These are phyloP conservation scores for Drosophila anceps DNA, from an alignment of 2,888 invertebrate species.

Conservation along the genomic window DNA sequence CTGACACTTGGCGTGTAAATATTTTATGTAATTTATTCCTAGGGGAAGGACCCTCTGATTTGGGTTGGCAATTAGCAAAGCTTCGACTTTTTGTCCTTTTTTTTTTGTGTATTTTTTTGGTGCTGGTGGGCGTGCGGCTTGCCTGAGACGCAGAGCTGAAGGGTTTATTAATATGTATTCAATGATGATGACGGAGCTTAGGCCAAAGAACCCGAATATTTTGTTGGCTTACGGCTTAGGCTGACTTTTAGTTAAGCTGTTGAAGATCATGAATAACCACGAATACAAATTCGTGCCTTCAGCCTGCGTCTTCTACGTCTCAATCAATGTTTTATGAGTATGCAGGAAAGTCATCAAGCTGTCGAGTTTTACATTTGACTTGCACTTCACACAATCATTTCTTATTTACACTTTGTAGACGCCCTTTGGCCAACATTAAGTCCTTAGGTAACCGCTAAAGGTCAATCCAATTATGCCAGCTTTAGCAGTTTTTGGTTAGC, in stretches of 20 bases:
- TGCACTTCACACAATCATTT: conserved; percentile 20
- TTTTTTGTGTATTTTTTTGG: conserved; percentile 7
- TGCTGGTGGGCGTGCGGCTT: conserved; percentile 2
- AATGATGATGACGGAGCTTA: conserved; percentile 35
- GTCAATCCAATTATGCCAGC: conserved; percentile 39
- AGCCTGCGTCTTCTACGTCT: not conserved
- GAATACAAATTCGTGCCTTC: not conserved
- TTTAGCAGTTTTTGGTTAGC: conserved; percentile 15
- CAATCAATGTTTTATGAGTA: not conserved
- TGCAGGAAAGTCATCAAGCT: conserved; percentile 1
- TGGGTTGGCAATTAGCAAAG: conserved; percentile 72
- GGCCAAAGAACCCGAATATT: conserved; percentile 21
- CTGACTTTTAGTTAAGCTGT: conserved; percentile 23
- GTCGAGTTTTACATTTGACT: not conserved
- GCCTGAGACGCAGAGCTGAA: conserved; percentile 10
- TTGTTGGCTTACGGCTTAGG: conserved; percentile 44
- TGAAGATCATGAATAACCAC: conserved; percentile 6
- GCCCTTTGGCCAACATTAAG: not conserved
- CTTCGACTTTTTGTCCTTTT: conserved; percentile 46
- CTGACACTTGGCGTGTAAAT: conserved; percentile 75
- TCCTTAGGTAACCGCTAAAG: conserved; percentile 19
- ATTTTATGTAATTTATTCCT: conserved; percentile 63
- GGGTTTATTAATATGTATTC: conserved; percentile 54
- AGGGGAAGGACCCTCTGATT: conserved; percentile 51
- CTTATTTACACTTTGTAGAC: conserved; percentile 13